These are phyloP conservation scores for Xylota segnis DNA, from an alignment of 2,888 invertebrate species.

Conservation along the genomic window DNA sequence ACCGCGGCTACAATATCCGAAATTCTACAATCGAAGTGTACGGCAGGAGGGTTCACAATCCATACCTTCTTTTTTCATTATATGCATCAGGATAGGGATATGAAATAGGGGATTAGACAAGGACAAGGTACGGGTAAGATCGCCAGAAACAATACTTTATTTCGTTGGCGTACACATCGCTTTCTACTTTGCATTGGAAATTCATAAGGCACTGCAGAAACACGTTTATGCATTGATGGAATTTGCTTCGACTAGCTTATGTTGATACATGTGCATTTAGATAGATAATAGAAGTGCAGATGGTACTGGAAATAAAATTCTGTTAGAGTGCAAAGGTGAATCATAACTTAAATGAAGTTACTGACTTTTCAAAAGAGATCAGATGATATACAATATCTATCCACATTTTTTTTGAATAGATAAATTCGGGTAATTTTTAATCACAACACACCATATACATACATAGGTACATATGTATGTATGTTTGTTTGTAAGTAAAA, in stretches of 20 bases:
- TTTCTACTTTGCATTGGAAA: constrained; percentile 30
- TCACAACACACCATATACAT: no score
- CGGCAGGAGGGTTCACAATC: constrained; percentile 37
- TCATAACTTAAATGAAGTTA: not conserved
- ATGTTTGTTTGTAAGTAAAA: not conserved
- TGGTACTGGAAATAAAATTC: not conserved
- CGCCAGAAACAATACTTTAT: constrained; percentile 34
- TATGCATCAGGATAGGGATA: constrained; percentile 41
- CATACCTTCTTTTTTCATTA: constrained; percentile 50
- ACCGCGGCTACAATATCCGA: constrained; percentile 39
- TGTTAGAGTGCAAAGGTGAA: not conserved
- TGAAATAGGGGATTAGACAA: constrained; percentile 54
- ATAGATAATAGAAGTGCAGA: constrained; percentile 35
- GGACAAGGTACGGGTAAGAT: constrained; percentile 54
- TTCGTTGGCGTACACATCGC: constrained; percentile 21
- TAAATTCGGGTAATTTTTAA: no score
- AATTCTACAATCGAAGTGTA: constrained; percentile 47
- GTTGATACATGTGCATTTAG: not conserved
- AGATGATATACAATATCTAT: not conserved
- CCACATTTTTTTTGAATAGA: no score
- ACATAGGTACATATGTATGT: not conserved
- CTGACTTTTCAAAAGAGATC: not conserved
- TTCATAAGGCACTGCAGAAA: constrained; percentile 31
- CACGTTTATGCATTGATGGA: constrained; percentile 41
- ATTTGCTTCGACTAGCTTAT: constrained; percentile 6